A percentile compares a stretch with the other conserved stretches of the same genome.
These are phyloP conservation scores for Ctena decussata DNA, from an alignment of 2,888 invertebrate genomes.

Conservation along the genomic window DNA sequence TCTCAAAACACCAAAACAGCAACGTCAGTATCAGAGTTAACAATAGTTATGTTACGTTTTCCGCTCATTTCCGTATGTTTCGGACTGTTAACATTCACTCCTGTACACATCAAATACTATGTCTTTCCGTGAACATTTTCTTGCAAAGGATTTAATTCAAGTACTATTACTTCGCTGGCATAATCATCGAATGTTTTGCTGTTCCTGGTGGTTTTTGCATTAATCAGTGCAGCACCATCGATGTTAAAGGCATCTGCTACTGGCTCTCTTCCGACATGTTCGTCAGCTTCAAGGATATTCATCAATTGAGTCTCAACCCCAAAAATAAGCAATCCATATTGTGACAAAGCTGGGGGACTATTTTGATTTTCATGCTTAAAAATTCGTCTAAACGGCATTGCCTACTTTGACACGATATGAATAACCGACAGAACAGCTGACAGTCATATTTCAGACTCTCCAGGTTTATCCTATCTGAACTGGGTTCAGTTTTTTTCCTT, in stretches of 20 bases:
- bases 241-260: not conserved
- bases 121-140: not conserved
- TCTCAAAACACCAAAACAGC: not conserved
- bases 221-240: not conserved
- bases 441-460: not conserved
- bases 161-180: not conserved
- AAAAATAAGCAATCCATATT: not conserved
- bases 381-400: not conserved
- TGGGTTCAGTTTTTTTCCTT: not conserved
- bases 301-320: not conserved
- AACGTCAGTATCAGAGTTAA: not conserved
- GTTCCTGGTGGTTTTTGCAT: not conserved
- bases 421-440: not conserved
- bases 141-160: not conserved
- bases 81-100: not conserved
- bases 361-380: not conserved
- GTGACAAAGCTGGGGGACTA: not conserved
- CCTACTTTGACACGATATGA: not conserved
- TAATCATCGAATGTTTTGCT: not conserved
- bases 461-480: not conserved
- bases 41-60: not conserved
- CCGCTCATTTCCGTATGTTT: not conserved
- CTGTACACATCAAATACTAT: not conserved
- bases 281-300: not conserved
- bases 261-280: not conserved